A percentile compares a stretch with the other conserved stretches of the same genome.
These are phyloP conservation scores for Chascanopsetta lugubris DNA, from an alignment of 2,113 vertebrate genomes.

Conservation along the genomic window DNA sequence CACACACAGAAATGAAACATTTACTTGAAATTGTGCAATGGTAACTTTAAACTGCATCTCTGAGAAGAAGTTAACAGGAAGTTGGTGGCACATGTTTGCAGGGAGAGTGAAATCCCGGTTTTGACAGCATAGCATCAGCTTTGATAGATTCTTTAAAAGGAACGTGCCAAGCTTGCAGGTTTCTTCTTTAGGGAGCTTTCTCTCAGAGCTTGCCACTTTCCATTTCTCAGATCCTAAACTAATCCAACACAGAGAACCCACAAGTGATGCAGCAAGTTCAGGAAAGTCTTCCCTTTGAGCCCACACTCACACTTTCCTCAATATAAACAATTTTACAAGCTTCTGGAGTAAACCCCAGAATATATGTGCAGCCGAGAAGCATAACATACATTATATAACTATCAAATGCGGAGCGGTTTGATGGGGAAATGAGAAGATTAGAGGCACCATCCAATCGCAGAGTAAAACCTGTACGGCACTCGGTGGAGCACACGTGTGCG, in stretches of 20 bases:
- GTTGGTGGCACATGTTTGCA: slow-evolving; percentile 11
- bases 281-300: not conserved
- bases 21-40: not conserved
- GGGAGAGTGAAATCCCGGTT: slow-evolving; percentile 49
- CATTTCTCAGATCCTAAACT: slow-evolving; percentile 39
- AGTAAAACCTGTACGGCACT: not conserved
- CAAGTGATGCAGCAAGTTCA: slow-evolving; percentile 25
- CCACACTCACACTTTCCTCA: not conserved
- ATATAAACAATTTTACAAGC: not conserved
- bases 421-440: not conserved
- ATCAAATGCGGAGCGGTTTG: not conserved
- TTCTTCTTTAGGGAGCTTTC: slow-evolving; percentile 47
- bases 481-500: too few relatives aligned
- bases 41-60: not conserved
- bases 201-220: slow-evolving; percentile 27
- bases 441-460: not conserved
- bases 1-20: not conserved
- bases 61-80: not conserved
- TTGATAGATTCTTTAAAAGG: slow-evolving; percentile 48
- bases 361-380: not conserved
- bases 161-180: slow-evolving; percentile 39
- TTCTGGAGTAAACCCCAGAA: not conserved
- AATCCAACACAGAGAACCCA: slow-evolving; percentile 38
- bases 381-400: not conserved
- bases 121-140: slow-evolving; percentile 50